A percentile compares a stretch with the other conserved stretches of the same genome.
Conservation (phyloP, 64 coral and sea anemone species). For the Anthopleura sola region DNA sequence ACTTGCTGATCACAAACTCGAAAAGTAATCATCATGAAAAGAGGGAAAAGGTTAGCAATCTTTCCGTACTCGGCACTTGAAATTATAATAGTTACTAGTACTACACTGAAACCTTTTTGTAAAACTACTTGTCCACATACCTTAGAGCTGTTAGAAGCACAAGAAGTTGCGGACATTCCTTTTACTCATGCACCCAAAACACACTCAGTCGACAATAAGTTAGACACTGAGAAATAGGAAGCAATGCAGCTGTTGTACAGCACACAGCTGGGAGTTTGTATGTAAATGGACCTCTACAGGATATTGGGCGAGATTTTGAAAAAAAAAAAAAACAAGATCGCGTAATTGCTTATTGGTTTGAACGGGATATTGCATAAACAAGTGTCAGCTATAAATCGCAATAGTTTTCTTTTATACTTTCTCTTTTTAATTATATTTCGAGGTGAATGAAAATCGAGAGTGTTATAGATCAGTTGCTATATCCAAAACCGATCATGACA, state of each 20-base stretch:
- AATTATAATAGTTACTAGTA: too few species aligned
- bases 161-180: background rate
- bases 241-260: background rate
- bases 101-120: background rate
- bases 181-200: background rate
- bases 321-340: background rate
- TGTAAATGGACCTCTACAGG: slow-evolving; percentile 2
- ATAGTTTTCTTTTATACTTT: background rate
- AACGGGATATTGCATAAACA: slow-evolving; percentile 11
- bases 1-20: background rate
- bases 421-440: background rate
- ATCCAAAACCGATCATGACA: background rate
- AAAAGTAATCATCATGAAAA: background rate
- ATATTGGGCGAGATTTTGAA: slow-evolving; percentile 14
- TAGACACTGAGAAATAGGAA: background rate
- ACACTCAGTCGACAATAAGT: background rate
- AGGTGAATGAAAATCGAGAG: background rate
- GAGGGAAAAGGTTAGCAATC: background rate
- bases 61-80: background rate
- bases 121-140: background rate
- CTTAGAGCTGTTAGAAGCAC: background rate
- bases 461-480: background rate
- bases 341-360: background rate
- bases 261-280: background rate
- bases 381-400: background rate